Conservation (phyloP, 1,140 invertebrate species). For the Octopus bimaculoides region DNA sequence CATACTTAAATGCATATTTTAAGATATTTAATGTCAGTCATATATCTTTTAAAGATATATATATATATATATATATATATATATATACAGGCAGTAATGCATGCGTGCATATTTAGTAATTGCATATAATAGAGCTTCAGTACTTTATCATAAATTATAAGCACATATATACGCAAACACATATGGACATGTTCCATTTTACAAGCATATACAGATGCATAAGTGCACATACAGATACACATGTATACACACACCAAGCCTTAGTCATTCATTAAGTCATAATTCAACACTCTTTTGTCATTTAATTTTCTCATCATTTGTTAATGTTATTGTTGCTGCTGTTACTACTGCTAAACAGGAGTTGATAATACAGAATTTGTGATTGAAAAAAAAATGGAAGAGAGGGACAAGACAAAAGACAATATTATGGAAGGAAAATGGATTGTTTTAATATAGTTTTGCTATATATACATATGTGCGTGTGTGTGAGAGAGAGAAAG, state of each 20-base stretch:
- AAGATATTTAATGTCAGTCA: background rate
- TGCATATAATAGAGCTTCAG: background rate
- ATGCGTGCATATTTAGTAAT: background rate
- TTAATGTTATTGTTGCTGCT: too few relatives aligned
- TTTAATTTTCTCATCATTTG: too few relatives aligned
- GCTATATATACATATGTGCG: too few relatives aligned
- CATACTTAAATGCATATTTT: background rate
- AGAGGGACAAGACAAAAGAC: too few relatives aligned
- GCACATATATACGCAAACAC: background rate
- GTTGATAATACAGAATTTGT: too few relatives aligned
- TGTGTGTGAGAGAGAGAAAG: too few relatives aligned
- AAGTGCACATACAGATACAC: background rate
- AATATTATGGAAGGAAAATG: too few relatives aligned
- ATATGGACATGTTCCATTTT: background rate
- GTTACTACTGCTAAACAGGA: too few relatives aligned
- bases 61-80: background rate
- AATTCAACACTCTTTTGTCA: too few relatives aligned
- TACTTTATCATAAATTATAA: background rate
- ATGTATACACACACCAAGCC: background rate
- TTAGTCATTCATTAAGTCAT: too few relatives aligned
- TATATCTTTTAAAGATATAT: background rate
- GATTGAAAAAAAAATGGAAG: too few relatives aligned
- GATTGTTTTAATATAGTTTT: too few relatives aligned
- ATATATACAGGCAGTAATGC: background rate
- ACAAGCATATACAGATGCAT: background rate